Conservation (phyloP, 2,888 invertebrate genomes). For the Dasysyrphus albostriatus region DNA sequence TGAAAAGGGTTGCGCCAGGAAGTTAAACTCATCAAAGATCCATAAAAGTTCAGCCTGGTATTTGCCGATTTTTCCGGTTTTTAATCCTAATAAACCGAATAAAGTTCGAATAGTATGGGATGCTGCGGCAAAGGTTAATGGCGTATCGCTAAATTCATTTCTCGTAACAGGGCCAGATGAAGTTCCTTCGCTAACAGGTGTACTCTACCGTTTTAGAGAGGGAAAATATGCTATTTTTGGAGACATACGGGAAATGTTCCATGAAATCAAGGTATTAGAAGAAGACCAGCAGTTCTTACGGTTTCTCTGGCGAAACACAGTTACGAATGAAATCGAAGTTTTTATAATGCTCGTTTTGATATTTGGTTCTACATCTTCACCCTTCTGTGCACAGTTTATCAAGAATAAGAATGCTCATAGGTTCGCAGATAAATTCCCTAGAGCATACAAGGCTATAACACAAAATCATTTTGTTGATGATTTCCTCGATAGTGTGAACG, state of each 20-base stretch:
- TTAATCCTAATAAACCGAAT: too few species aligned
- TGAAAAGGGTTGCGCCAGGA: neutral
- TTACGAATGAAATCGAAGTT: neutral
- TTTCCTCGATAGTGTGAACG: neutral
- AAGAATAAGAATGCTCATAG: neutral
- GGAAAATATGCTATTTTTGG: too few species aligned
- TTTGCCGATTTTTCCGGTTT: too few species aligned
- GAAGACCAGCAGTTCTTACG: neutral
- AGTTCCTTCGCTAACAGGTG: too few species aligned
- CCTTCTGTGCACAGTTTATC: neutral
- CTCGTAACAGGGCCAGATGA: too few species aligned
- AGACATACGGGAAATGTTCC: neutral
- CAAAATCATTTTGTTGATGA: neutral
- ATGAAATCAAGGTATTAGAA: neutral
- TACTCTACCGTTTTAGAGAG: too few species aligned
- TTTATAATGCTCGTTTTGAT: neutral
- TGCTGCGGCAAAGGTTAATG: too few species aligned
- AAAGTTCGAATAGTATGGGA: too few species aligned
- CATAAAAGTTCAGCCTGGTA: neutral
- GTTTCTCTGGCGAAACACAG: too few species aligned
- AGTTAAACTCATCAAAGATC: neutral
- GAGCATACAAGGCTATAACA: neutral
- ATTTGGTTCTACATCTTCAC: constrained; percentile 1
- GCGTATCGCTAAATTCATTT: too few species aligned
- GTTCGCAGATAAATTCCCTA: neutral